Base-by-base conservation (phyloP, 2,888 invertebrate species). In the Drosophila pegasa region DNA sequence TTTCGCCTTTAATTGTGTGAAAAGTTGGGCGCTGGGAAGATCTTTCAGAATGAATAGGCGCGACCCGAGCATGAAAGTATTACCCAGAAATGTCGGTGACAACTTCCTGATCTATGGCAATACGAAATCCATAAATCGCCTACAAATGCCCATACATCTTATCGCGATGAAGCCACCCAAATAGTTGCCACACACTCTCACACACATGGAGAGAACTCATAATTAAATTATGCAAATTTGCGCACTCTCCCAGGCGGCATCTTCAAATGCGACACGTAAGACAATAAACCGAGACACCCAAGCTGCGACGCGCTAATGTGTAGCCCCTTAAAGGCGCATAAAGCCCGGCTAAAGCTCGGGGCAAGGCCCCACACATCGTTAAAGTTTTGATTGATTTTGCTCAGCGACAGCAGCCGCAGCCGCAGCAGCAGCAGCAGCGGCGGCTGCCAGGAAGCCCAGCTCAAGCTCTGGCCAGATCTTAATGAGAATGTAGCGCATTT, bases 201-300 rank as follows among this genome's bases (percentile, higher is more conserved):
- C 31, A 35, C 54, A 38, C 72, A 73, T 65, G 68, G 43, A 74
- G 74, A 84, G 79, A 80, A 78, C 71, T 77, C 80, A 88, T 87
- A 88, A 88, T 87, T 83, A 85, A 84, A 86, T 71, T 87, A 88
- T 87, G 87, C 75, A 80, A 87, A 87, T 88, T 66, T 64, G 71
- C 41, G 67, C 64, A 69, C 79, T 69, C 70, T 63, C 31, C 58
- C 22, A n/a, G 61, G 51, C 75, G 78, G 77, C 64, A 75, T 38
- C 80, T 66, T 81, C 81, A 75, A 77, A 83, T 45, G 66, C 35
- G 40, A 64, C 52, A 71, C 56, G 56, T 47, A 61, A 66, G 47
- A 68, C 67, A 70, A 72, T 75, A 71, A 77, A 77, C 18, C 52
- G 43, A 43, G 54, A 51, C 70, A 52, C 50, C 61, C 38, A 61